Conservation (phyloP, 2,113 vertebrate genomes). For the Saguinus imperator region DNA sequence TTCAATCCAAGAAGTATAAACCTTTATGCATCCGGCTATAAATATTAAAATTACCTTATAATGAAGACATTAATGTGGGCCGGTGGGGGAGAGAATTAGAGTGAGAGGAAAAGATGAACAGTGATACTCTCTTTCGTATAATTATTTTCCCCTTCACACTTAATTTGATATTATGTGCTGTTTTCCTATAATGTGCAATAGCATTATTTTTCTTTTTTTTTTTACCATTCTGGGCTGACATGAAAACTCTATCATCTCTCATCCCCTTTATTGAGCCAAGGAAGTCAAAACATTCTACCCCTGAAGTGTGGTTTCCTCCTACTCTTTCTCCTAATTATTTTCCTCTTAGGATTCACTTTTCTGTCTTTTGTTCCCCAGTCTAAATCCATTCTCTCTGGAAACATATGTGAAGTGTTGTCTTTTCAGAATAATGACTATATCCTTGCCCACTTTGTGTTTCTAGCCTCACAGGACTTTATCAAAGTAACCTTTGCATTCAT, state of each 20-base stretch:
- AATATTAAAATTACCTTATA: not conserved
- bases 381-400: not conserved
- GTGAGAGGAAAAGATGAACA: accelerated
- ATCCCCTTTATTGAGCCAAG: not conserved
- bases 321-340: too few relatives aligned
- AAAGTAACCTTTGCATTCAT: accelerated
- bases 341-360: not conserved
- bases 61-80: too few relatives aligned
- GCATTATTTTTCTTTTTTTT: not conserved
- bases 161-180: not conserved
- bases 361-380: accelerated
- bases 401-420: accelerated
- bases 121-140: accelerated
- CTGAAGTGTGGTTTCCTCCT: not conserved
- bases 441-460: accelerated
- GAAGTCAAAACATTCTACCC: not conserved
- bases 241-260: not conserved
- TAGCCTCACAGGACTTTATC: not conserved
- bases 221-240: accelerated
- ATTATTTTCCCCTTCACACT: not conserved
- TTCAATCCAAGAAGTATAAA: not conserved
- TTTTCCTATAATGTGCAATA: not conserved
- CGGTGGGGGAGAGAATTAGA: not conserved
- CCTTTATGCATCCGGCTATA: not conserved
- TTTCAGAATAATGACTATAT: accelerated